Base-by-base conservation (phyloP, 2,797 vertebrate species). In the Cyclopterus lumpus region DNA sequence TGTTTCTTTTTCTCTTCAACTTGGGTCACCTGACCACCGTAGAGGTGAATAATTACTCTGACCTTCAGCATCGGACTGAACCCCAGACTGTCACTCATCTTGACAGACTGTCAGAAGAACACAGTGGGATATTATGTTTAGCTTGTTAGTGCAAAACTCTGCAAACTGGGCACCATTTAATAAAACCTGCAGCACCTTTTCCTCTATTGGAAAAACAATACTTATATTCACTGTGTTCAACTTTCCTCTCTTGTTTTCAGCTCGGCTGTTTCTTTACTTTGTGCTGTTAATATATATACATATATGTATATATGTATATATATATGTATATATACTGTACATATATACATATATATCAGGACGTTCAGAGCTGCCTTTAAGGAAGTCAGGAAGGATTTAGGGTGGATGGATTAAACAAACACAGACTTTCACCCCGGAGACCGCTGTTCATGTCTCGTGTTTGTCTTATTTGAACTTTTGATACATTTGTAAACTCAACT, bases 81-180 rank as follows among this genome's bases (percentile, higher is more conserved):
- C 11, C 12, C 20, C 14, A 38, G 54, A 67, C 24, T 46, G n/a
- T 51, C 18, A n/a, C 30, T 75, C 71, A 59, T 48, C 15, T 20
- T 64, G 67, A 77, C 36, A 20, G 53, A 22, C 49, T 32, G 38
- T 34, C 54, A 28, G 61, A 75, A 51, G 14, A 76, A 53, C 55
- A 67, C 54, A 32, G 32, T 10, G 7, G 34, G 71, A 28, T 40
- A 20, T 64, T 48, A 46, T 58, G 26, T 67, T 26, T 15, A 59
- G 51, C 51, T 73, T 71, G 20, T 66, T 20, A n/a, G 46, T 49
- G 15, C 30, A 63, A 53, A 11, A 20, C 38, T 1, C 28, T 64
- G 22, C 36, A 64, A n/a, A 38, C 32, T 4, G 59, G 30, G 4
- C 18, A n/a, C 55, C 55, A 1, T 34, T 6, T 8, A 8, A n/a